These are phyloP conservation scores for Hoplodrina blanda DNA, from an alignment of 2,888 invertebrate genomes.

Conservation along the genomic window DNA sequence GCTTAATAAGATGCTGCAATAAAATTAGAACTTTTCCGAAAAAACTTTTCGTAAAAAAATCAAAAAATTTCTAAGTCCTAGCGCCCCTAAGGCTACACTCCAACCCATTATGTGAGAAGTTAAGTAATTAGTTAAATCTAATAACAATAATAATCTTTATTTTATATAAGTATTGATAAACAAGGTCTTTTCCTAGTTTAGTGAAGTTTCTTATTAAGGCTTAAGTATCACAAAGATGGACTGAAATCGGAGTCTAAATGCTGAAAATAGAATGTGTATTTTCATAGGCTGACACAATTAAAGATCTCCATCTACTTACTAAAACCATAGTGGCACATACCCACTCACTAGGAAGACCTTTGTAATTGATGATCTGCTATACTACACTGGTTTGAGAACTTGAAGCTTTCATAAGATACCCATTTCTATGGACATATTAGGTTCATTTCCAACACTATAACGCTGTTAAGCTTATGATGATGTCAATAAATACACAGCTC, in stretches of 20 bases:
- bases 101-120: neutral
- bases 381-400: neutral
- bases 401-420: neutral
- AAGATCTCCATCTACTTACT: too few species aligned
- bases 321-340: too few species aligned
- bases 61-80: too few species aligned
- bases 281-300: too few species aligned
- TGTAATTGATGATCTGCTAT: neutral
- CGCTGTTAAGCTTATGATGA: neutral
- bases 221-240: too few species aligned
- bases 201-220: too few species aligned
- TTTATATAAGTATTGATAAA: neutral
- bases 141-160: neutral
- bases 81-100: too few species aligned
- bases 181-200: neutral
- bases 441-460: neutral
- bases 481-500: slow-evolving; percentile 3
- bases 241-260: too few species aligned
- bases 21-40: too few species aligned
- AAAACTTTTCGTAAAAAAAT: too few species aligned
- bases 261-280: too few species aligned
- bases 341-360: neutral
- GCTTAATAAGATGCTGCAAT: too few species aligned
- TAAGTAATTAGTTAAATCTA: neutral
- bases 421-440: neutral